Evolutionary conservation across 2,113 vertebrate genomes (phyloP).

Genomic region (Haliaeetus leucogaster): DNA sequence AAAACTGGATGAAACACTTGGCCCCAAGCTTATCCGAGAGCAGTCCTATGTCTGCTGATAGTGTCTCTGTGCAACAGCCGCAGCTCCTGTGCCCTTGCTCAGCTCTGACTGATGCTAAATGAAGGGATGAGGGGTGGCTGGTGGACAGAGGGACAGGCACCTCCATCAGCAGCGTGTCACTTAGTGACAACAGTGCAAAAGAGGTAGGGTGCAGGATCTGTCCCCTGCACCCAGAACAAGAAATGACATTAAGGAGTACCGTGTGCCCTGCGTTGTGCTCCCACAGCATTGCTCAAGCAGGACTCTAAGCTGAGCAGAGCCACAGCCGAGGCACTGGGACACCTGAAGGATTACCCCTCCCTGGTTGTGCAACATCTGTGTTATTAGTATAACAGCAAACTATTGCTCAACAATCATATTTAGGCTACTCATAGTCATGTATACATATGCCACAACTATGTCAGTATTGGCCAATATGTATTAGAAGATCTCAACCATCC

Average conservation of each 20-base stretch:
- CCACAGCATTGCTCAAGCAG: background rate
- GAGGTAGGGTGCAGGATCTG: background rate
- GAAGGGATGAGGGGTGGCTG: background rate
- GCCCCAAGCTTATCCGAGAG: background rate
- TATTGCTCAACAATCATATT: conserved; percentile 16
- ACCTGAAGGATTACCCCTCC: background rate
- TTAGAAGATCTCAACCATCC: background rate
- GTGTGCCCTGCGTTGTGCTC: rapidly evolving
- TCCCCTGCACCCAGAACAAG: background rate
- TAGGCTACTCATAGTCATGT: background rate
- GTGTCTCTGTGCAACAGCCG: background rate
- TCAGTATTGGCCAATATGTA: background rate
- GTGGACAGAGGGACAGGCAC: background rate
- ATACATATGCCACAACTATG: background rate
- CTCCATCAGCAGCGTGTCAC: background rate
- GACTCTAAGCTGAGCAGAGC: background rate
- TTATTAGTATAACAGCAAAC: background rate
- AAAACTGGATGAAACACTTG: background rate
- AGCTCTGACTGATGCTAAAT: rapidly evolving
- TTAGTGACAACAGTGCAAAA: background rate
- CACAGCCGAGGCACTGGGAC: background rate
- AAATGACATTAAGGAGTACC: background rate
- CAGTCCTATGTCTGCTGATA: background rate
- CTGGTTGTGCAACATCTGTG: background rate
- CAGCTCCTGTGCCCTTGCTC: background rate